Base-by-base conservation (phyloP, 2,888 invertebrate species). In the Gymnosoma rotundatum region DNA sequence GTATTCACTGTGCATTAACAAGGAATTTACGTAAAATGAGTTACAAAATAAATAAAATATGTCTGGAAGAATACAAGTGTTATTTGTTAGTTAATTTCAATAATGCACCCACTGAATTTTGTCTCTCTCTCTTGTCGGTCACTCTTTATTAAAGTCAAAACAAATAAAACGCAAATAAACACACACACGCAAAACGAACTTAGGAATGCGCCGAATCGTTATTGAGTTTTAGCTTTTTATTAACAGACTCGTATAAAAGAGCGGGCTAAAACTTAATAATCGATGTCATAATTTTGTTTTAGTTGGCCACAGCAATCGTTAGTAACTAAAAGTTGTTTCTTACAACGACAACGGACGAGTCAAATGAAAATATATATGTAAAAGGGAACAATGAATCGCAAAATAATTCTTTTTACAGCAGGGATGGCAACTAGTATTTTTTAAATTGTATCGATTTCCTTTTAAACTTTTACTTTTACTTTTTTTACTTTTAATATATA, bases 181-280 rank as follows among this genome's bases (percentile, higher is more conserved):
- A 25, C 56, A 64, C 6, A 42, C 20, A 50, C 36, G 9, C 7
- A 50, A n/a, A 14, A 50, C 10, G 63, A 45, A 42, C 78, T 20
- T 9, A 54, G 70, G 76, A 80, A 83, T 83, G 83, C 83, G 83
- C 67, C 83, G 83, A 83, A 79, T 83, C 79, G 66, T 78, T 74
- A 61, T 83, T 83, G 80, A 67, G 78, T 73, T 66, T 60, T 50
- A 50, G 3, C 7, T 48, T 52, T 48, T 10, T 2, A n/a, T 21
- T 32, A 45, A 20, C 38, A 54, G 12, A 18, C 8, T 32, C 32
- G 16, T 18, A n/a, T 32, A n/a, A 1, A 25, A 78, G 32, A 52
- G 63, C 61, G 45, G 45, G 14, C 25, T 78, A 21, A 76, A 75
- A 83, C 83, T 83, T 80, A 83, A 83, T 80, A 83, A 80, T 83